Evolutionary conservation across 2,888 invertebrate species (phyloP).

Genomic region (Drosophila subsilvestris): DNA sequence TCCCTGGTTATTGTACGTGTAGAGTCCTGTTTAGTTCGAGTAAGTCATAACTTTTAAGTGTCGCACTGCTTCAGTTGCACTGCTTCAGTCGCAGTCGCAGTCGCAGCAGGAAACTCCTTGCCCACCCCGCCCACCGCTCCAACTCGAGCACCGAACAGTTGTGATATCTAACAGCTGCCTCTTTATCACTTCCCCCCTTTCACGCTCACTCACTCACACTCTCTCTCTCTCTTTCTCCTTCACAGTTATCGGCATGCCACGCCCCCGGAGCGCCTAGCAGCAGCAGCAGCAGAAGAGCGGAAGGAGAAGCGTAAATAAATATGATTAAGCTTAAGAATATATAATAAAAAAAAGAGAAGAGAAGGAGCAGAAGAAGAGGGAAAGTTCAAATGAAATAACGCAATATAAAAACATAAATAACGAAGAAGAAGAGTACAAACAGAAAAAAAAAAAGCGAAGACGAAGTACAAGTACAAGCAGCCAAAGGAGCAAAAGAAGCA

Average conservation of each 20-base stretch:
- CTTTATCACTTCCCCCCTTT: background rate
- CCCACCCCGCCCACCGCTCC: no score
- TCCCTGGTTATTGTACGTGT: slow-evolving; percentile 3
- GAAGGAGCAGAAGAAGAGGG: slow-evolving; percentile 53
- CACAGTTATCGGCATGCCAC: slow-evolving; percentile 47
- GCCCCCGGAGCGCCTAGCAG: slow-evolving; percentile 34
- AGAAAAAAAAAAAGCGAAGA: slow-evolving; percentile 5
- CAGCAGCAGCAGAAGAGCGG: slow-evolving; percentile 39
- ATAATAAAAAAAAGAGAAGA: slow-evolving; percentile 49
- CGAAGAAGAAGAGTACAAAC: slow-evolving; percentile 51
- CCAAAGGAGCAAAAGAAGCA: slow-evolving; percentile 6
- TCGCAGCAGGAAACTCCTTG: no score
- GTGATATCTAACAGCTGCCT: slow-evolving; percentile 5
- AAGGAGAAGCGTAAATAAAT: slow-evolving; percentile 70
- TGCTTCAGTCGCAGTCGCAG: slow-evolving; percentile 13
- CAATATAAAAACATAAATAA: slow-evolving; percentile 75
- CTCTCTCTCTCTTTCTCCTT: slow-evolving; percentile 19
- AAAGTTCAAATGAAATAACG: slow-evolving; percentile 77
- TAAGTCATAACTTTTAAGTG: slow-evolving; percentile 41
- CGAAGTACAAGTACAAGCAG: slow-evolving; percentile 1
- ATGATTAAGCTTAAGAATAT: slow-evolving; percentile 78
- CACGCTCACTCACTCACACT: slow-evolving; percentile 2
- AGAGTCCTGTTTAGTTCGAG: slow-evolving; percentile 16
- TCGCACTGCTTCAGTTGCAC: slow-evolving; percentile 28
- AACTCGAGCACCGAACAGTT: slow-evolving; percentile 12